Conservation (phyloP, 2,888 invertebrate species). For the Neoitamus cyanurus region DNA sequence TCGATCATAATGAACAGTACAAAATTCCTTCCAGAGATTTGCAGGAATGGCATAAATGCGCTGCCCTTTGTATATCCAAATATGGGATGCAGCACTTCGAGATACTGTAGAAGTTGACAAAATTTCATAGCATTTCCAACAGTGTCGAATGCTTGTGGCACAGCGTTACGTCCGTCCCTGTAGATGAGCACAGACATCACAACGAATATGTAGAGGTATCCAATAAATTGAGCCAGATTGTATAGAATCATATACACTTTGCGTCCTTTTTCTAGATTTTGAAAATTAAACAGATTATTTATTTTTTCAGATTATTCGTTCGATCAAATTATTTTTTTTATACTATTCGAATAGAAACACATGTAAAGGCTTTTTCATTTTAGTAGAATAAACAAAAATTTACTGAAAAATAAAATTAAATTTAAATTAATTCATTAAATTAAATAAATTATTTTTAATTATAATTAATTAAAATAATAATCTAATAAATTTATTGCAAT, state of each 20-base stretch:
- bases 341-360: too few species aligned
- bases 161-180: conserved; percentile 78
- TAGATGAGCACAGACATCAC: conserved; percentile 81
- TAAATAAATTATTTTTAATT: too few species aligned
- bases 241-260: conserved; percentile 89
- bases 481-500: too few species aligned
- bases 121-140: conserved; percentile 84
- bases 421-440: too few species aligned
- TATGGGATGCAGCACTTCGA: conserved; percentile 90
- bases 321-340: too few species aligned
- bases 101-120: conserved; percentile 82
- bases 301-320: too few species aligned
- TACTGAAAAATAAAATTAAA: too few species aligned
- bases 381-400: too few species aligned
- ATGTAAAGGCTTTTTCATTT: too few species aligned
- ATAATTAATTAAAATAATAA: too few species aligned
- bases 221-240: conserved; percentile 90
- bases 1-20: conserved; percentile 86
- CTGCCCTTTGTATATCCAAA: conserved; percentile 89
- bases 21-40: conserved; percentile 82
- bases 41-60: conserved; percentile 77
- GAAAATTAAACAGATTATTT: too few species aligned
- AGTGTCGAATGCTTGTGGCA: conserved; percentile 76
- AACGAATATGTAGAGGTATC: conserved; percentile 80
- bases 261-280: conserved; percentile 81